Conservation (phyloP, 2,113 vertebrate species). For the Phaetusa simplex region DNA sequence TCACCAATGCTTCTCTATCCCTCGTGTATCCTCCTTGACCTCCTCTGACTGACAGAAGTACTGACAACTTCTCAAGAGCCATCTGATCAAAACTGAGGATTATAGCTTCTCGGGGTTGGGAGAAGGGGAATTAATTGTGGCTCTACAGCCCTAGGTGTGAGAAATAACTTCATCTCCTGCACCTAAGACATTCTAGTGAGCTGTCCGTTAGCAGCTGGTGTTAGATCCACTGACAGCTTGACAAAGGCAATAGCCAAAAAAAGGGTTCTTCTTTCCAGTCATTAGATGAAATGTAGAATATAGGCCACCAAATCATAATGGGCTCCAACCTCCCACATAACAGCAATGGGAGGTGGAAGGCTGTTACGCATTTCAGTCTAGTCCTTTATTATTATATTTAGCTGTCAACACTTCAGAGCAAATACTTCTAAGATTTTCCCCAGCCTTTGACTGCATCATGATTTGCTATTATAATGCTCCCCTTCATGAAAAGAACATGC, state of each 20-base stretch:
- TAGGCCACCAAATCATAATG: not conserved
- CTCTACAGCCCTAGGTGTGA: not conserved
- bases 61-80: not conserved
- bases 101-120: not conserved
- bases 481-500: not conserved
- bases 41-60: not conserved
- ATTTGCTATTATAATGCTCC: not conserved
- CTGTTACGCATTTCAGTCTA: not conserved
- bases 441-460: not conserved
- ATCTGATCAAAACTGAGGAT: not conserved
- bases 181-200: not conserved
- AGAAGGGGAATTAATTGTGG: not conserved
- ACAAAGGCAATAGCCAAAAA: not conserved
- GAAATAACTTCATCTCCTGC: not conserved
- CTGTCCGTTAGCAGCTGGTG: not conserved
- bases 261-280: not conserved
- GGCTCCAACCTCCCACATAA: not conserved
- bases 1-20: not conserved
- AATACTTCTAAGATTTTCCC: not conserved
- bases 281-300: not conserved
- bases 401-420: not conserved
- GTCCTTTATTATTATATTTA: not conserved
- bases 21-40: not conserved
- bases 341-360: not conserved
- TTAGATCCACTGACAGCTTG: not conserved